A percentile compares a stretch with the other conserved stretches of the same genome.
Evolutionary conservation across 2,113 vertebrate species (phyloP).

Genomic region (Psittacara wagleri): DNA sequence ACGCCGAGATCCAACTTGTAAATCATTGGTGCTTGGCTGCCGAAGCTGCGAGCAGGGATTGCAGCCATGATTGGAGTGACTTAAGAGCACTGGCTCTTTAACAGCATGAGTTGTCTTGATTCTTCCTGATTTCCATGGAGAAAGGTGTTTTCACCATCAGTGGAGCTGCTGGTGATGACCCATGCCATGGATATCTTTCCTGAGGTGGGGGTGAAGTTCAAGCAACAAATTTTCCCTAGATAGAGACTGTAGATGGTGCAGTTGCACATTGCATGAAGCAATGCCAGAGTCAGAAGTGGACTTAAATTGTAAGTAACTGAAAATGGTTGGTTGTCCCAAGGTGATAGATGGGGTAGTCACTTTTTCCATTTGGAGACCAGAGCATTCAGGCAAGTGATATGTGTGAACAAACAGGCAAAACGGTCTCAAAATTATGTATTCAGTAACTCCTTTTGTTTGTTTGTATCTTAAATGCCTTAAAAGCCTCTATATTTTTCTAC

Average conservation of each 20-base stretch:
- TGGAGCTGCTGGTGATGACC: not conserved
- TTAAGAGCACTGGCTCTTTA: rapidly evolving
- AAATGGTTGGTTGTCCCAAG: not conserved
- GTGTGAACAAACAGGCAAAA: not conserved
- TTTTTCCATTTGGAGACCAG: not conserved
- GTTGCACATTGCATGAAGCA: not conserved
- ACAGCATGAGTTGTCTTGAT: not conserved
- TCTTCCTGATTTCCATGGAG: not conserved
- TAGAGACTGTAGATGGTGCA: not conserved
- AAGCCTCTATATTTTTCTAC: not conserved
- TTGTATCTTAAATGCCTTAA: conserved; percentile 32
- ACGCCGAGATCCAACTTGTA: not conserved
- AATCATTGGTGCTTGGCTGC: not conserved
- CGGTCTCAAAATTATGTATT: not conserved
- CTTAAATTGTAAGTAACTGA: not conserved
- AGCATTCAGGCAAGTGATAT: not conserved
- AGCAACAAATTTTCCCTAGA: not conserved
- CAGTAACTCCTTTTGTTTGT: not conserved
- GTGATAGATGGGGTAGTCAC: rapidly evolving
- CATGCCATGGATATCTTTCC: not conserved
- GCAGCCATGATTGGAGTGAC: not conserved
- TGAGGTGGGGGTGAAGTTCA: rapidly evolving
- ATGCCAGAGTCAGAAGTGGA: not conserved
- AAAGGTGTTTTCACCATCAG: not conserved
- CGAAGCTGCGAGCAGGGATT: not conserved